phyloP scores from a whole-genome alignment of 53 echinoderm and acorn worm species.

The Patiria pectinifera region DNA sequence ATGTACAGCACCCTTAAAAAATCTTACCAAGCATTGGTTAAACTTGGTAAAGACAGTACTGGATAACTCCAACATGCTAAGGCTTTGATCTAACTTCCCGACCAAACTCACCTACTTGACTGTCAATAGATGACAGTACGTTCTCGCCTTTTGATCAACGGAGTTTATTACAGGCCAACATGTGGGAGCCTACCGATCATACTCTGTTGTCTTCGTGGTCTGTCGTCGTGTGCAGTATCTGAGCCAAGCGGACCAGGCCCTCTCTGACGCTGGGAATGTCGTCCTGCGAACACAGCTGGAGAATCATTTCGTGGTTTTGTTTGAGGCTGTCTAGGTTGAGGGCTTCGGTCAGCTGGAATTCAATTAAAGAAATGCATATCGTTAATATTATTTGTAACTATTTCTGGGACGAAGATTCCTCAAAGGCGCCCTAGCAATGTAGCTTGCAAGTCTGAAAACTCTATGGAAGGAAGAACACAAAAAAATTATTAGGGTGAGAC shows the following conservation, averaged over 20 bases:
- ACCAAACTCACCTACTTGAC: not conserved
- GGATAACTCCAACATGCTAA: not conserved
- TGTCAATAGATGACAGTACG: not conserved
- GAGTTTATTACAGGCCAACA: not conserved
- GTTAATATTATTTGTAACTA: no score
- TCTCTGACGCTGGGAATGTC: constrained; percentile 37
- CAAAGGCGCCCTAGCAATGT: no score
- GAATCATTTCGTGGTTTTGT: constrained; percentile 32
- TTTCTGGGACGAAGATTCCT: no score
- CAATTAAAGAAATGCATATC: not conserved
- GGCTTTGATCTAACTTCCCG: not conserved
- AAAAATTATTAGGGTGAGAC: no score
- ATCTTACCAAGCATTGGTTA: not conserved
- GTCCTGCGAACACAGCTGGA: constrained; percentile 61
- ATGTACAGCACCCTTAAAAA: no score
- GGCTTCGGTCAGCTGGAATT: constrained; percentile 54
- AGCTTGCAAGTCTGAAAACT: no score
- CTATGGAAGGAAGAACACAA: no score
- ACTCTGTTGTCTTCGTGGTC: constrained; percentile 47
- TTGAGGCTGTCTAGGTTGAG: constrained; percentile 52
- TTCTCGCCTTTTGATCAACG: not conserved
- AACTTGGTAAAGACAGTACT: not conserved
- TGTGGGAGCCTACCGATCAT: not conserved
- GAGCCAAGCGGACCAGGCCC: constrained; percentile 50
- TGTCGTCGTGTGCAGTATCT: constrained; percentile 30